phyloP scores from a whole-genome alignment of 1,140 invertebrate genomes.

The Sogatella furcifera region DNA sequence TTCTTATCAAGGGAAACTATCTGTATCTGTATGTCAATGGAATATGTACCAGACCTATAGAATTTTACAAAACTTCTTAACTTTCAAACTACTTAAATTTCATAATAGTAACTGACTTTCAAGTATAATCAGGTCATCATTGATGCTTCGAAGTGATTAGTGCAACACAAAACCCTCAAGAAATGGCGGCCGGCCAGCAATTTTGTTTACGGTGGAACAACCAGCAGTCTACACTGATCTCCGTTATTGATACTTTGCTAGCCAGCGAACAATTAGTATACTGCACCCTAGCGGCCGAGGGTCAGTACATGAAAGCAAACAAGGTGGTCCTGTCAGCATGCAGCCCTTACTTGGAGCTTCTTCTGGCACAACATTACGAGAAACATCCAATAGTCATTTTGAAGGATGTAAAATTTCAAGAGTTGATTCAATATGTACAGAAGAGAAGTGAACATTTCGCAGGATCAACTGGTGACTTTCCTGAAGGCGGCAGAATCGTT shows the following conservation, averaged over 20 bases:
- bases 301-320: constrained; percentile 41
- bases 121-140: too few relatives aligned
- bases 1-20: too few relatives aligned
- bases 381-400: constrained; percentile 85
- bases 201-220: constrained; percentile 47
- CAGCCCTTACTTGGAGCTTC: constrained; percentile 49
- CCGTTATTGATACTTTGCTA: constrained; percentile 40
- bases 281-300: constrained; percentile 45
- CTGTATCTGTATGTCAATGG: too few relatives aligned
- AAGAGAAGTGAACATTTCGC: constrained; percentile 88
- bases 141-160: too few relatives aligned
- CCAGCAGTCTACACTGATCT: constrained; percentile 41
- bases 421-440: constrained; percentile 89
- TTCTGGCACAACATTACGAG: constrained; percentile 74
- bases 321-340: constrained; percentile 43
- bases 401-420: constrained; percentile 83
- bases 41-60: too few relatives aligned
- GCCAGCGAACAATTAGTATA: constrained; percentile 40
- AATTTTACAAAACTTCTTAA: too few relatives aligned
- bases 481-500: constrained; percentile 82
- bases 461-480: constrained; percentile 81
- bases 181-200: constrained; percentile 37
- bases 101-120: too few relatives aligned
- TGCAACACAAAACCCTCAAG: too few relatives aligned
- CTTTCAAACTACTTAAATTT: too few relatives aligned